A percentile compares a stretch with the other conserved stretches of the same genome.
phyloP scores from a whole-genome alignment of 2,113 vertebrate species.

The Salvelinus alpinus region DNA sequence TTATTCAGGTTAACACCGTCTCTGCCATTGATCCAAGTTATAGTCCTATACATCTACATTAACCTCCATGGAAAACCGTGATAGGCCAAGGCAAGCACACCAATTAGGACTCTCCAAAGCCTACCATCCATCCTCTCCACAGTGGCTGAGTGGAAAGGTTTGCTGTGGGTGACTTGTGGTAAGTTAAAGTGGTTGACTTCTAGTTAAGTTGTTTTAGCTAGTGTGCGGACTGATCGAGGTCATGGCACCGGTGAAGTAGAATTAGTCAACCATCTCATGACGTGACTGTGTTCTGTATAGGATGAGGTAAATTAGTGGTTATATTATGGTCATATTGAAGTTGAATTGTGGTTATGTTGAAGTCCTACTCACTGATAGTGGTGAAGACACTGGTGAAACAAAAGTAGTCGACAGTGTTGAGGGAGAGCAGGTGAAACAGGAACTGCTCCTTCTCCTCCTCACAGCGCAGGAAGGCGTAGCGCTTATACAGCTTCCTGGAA shows the following conservation, averaged over 20 bases:
- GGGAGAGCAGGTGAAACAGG: constrained; percentile 90
- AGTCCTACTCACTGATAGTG: constrained; percentile 56
- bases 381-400: constrained; percentile 73
- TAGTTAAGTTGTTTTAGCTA: neutral
- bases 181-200: neutral
- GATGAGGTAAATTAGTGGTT: too few species aligned
- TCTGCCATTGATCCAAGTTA: constrained; percentile 12
- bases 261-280: constrained; percentile 81
- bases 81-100: neutral
- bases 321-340: neutral
- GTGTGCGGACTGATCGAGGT: too few species aligned
- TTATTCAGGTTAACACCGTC: constrained; percentile 15
- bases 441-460: constrained; percentile 96
- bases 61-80: neutral
- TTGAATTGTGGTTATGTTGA: neutral
- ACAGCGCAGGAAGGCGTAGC: constrained; percentile 91
- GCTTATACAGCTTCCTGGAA: constrained; percentile 92
- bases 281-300: too few species aligned
- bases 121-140: neutral
- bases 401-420: constrained; percentile 95
- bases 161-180: too few species aligned
- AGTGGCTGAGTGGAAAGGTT: too few species aligned
- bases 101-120: neutral
- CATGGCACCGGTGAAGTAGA: constrained; percentile 77
- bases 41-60: neutral